Conservation (phyloP, 2,113 vertebrate genomes). For the Cromileptes altivelis region DNA sequence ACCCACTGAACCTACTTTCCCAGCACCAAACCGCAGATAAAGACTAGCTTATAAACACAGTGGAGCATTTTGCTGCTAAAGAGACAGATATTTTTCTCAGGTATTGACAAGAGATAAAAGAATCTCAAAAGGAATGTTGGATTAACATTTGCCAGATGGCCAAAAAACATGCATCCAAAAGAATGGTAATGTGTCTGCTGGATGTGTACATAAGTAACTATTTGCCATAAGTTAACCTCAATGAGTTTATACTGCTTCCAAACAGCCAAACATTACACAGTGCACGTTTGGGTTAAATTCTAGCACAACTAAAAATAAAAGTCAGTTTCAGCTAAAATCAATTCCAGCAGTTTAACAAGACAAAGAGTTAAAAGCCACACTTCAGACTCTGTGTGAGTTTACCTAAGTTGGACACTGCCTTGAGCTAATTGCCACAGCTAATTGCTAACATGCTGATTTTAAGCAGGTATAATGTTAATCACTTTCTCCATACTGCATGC, state of each 20-base stretch:
- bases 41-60: background rate
- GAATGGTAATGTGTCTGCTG: background rate
- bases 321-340: too few relatives aligned
- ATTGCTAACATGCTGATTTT: background rate
- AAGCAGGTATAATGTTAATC: background rate
- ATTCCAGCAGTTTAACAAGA: too few relatives aligned
- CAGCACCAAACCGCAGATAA: background rate
- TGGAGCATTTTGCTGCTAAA: background rate
- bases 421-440: background rate
- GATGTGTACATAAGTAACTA: background rate
- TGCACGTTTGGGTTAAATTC: background rate
- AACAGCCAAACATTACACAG: background rate
- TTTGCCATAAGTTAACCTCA: background rate
- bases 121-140: background rate
- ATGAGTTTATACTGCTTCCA: background rate
- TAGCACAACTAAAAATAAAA: too few relatives aligned
- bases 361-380: background rate
- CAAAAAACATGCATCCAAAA: background rate
- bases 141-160: background rate
- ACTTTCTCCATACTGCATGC: too few relatives aligned
- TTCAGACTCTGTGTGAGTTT: background rate
- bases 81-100: background rate
- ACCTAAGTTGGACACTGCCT: background rate
- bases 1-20: background rate
- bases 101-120: background rate